Evolutionary conservation across 2,113 vertebrate species (phyloP).

Genomic region (Mesitornis unicolor): DNA sequence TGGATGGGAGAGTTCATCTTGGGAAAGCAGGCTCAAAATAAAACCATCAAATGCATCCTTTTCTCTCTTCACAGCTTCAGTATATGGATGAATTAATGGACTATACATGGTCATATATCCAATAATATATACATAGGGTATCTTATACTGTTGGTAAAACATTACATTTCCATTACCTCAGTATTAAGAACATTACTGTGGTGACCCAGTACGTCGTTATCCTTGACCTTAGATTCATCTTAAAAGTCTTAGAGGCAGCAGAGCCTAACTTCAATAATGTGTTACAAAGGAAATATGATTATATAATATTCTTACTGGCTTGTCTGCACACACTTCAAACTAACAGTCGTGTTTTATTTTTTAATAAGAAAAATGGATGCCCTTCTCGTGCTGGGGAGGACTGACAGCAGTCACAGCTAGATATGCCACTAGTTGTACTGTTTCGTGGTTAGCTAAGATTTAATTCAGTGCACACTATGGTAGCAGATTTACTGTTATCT

Average conservation of each 20-base stretch:
- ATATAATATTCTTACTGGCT: neutral
- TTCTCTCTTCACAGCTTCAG: neutral
- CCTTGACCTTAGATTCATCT: neutral
- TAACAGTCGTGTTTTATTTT: neutral
- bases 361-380: neutral
- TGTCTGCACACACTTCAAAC: neutral
- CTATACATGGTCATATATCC: neutral
- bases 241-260: neutral
- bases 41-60: neutral
- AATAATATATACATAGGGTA: neutral
- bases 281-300: neutral
- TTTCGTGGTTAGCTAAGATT: neutral
- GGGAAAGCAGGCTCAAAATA: neutral
- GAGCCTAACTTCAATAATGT: neutral
- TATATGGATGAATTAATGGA: neutral
- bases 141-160: neutral
- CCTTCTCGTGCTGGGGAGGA: too few relatives aligned
- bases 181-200: neutral
- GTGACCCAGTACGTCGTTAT: neutral
- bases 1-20: neutral
- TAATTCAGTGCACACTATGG: neutral
- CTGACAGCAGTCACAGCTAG: neutral
- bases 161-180: neutral
- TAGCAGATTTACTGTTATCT: neutral
- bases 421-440: neutral